A percentile compares a stretch with the other conserved stretches of the same genome.
phyloP scores from a whole-genome alignment of 2,113 vertebrate species.

The Microcebus murinus region DNA sequence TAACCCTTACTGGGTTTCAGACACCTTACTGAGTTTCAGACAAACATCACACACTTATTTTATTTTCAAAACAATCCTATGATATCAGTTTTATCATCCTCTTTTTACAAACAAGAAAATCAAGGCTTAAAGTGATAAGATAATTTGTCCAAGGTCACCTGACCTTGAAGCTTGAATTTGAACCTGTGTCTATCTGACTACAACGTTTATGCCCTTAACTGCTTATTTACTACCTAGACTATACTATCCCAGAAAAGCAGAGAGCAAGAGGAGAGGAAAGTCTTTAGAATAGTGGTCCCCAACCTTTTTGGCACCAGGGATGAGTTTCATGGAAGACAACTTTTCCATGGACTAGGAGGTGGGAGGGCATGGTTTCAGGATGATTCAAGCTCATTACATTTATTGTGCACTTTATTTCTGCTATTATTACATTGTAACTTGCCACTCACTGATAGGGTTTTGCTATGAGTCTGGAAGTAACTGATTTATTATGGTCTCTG shows the following conservation, averaged over 20 bases:
- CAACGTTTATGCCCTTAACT: not conserved
- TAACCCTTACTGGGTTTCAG: not conserved
- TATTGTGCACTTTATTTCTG: too few relatives aligned
- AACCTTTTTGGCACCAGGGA: too few relatives aligned
- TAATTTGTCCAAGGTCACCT: not conserved
- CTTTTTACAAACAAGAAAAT: not conserved
- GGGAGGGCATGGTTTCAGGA: too few relatives aligned
- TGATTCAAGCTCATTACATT: too few relatives aligned
- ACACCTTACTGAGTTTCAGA: not conserved
- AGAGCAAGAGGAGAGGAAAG: not conserved
- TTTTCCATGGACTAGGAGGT: too few relatives aligned
- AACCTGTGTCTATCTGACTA: not conserved
- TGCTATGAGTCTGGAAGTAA: too few relatives aligned
- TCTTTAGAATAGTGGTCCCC: not conserved
- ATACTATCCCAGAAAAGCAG: not conserved
- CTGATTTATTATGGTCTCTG: too few relatives aligned
- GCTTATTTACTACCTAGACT: not conserved
- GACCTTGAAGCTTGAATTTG: not conserved
- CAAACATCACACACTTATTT: not conserved
- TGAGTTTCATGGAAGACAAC: too few relatives aligned
- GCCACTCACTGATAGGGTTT: too few relatives aligned
- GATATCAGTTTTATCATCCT: not conserved
- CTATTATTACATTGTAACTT: too few relatives aligned
- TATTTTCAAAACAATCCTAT: not conserved
- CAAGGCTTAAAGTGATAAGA: not conserved